Evolutionary conservation across 2,797 vertebrate genomes (phyloP), one percentile per base, ranked within the genome.

Genomic region (Hoplostethus atlanticus): DNA sequence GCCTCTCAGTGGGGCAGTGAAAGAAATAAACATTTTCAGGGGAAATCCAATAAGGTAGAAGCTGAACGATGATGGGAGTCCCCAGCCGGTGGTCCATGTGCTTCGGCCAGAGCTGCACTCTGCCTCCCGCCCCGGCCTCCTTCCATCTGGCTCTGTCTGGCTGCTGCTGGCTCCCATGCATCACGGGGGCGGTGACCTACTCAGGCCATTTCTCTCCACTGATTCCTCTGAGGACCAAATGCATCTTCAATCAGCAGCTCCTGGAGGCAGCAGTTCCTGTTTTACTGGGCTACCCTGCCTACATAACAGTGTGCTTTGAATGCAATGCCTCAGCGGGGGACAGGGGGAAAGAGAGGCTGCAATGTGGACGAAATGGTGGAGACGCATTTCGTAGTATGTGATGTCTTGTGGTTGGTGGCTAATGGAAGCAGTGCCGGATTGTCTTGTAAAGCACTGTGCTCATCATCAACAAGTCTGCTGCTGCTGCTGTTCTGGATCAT

Each of bases 1-100:
- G 46, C 79, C 85, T 87, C 89, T 92, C 88, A 79, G 88, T 25
- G 62, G 86, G 77, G 76, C 64, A 69, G 64, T 67, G 74, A 79
- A 77, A 76, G 76, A 84, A 91, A 92, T 89, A 92, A 93, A 93
- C 73, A 90, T 87, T 89, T 91, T 73, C 62, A 21, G 71, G 79
- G 77, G 70, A 91, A 94, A 93, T 93, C 74, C 82, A 92, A 93
- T 91, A 92, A 91, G 70, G 73, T 61, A 15, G 51, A 71, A 81
- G 59, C 73, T 71, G 80, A 73, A 77, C 11, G 71, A 85, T 80
- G 79, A 87, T 82, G 76, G 75, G 75, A 85, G 84, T 85, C 88
- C 80, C 83, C 83, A 77, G 83, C 76, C 76, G 64, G 81, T 12
- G 25, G 76, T 77, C 65, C 76, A 68, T 61, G 47, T 75, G 60